Percentiles rank a stretch among this genome's conserved stretches.
Conservation (phyloP, 2,113 vertebrate genomes). For the Xenus cinereus region DNA sequence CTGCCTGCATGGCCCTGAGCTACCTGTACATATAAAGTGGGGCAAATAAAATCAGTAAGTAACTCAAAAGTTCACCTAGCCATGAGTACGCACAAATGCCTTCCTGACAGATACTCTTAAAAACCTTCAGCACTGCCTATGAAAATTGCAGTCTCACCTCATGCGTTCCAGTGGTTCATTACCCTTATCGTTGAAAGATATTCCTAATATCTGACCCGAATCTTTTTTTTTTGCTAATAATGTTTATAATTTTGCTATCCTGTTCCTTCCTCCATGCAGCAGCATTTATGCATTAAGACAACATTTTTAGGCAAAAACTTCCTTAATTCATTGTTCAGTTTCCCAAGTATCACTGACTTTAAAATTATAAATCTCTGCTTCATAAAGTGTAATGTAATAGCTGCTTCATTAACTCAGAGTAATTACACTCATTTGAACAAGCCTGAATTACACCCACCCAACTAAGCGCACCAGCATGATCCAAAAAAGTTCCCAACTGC, state of each 20-base stretch:
- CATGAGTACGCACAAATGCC: background rate
- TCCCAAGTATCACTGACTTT: background rate
- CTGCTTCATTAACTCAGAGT: conserved; percentile 36
- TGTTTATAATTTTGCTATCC: background rate
- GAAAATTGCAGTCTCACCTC: background rate
- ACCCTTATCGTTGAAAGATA: background rate
- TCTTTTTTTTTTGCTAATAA: background rate
- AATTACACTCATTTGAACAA: conserved; percentile 35
- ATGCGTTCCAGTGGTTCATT: background rate
- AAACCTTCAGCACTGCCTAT: background rate
- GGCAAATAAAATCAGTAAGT: background rate
- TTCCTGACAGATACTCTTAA: background rate
- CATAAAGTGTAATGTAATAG: conserved; percentile 14
- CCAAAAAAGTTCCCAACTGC: background rate
- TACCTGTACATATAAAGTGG: background rate
- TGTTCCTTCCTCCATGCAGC: background rate
- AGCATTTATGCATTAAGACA: background rate
- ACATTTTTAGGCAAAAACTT: background rate
- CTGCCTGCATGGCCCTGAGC: background rate
- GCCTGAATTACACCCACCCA: conserved; percentile 2
- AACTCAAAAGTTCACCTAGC: background rate
- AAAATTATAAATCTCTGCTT: conserved; percentile 23
- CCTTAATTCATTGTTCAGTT: background rate
- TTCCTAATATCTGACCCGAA: background rate
- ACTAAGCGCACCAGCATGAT: background rate